These are phyloP conservation scores for Anableps anableps DNA, from an alignment of 2,797 vertebrate species.

Conservation along the genomic window DNA sequence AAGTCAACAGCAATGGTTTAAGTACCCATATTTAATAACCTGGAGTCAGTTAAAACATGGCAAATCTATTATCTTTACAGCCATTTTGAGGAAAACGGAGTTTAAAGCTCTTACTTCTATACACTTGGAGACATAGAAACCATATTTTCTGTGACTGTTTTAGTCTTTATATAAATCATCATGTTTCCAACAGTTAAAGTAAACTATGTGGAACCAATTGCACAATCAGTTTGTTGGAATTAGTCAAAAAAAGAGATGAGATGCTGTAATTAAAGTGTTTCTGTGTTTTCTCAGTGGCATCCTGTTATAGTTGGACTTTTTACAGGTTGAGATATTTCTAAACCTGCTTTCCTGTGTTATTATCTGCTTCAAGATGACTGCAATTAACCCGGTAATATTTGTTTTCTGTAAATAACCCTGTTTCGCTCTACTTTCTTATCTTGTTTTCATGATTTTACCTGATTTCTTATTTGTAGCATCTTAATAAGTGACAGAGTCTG, in stretches of 20 bases:
- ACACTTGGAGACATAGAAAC: neutral
- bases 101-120: neutral
- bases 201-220: neutral
- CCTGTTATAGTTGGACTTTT: neutral
- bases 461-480: neutral
- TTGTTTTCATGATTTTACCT: conserved; percentile 8
- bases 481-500: neutral
- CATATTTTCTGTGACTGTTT: neutral
- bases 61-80: neutral
- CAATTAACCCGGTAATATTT: neutral
- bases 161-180: neutral
- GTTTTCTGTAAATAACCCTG: neutral
- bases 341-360: neutral
- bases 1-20: neutral
- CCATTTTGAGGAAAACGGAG: no score
- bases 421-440: neutral
- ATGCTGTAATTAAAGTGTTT: neutral
- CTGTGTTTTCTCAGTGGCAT: neutral
- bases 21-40: neutral
- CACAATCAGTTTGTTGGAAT: neutral
- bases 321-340: neutral
- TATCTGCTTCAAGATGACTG: neutral
- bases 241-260: neutral
- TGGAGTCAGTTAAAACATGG: neutral
- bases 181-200: neutral